Base-by-base conservation (phyloP, 1,140 invertebrate species). In the Diorhabda carinulata region DNA sequence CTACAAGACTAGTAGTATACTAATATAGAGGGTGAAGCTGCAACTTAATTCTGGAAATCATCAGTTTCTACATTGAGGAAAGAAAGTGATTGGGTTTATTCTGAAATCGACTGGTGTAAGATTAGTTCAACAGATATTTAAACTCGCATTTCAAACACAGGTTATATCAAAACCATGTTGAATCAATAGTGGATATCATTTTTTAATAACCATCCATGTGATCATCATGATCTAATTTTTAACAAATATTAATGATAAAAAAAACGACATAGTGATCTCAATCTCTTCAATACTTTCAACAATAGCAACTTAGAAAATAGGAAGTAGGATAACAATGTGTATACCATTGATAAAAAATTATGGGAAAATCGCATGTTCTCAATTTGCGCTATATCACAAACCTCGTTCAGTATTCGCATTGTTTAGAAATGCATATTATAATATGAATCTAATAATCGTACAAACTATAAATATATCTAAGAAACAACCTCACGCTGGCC, bases 391-490 rank as follows among this genome's bases (percentile, higher is more conserved):
- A 43, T 65, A 65, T 65, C 64, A 57, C 47, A 65, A 65, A 61
- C 68, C 56, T 69, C 62, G 40, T 64, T 52, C 43, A 47, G 43
- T 61, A 62, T 70, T 70, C 57, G 61, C 64, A 67, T 67, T 67
- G 69, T 70, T 70, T 63, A 59, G 41, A 42, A 52, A 52, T 52
- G 66, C 10, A 44, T 64, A 56, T 25, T 25, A 25, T 58, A 65
- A 56, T 58, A 71, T 71, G 64, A 71, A 71, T 71, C 70, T 43
- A 59, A 62, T 56, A 71, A 64, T 62, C 66, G 66, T 66, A 25
- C 25, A 25, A 68, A 65, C 70, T 67, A 68, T 71, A 71, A 71
- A 71, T 71, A 52, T 52, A 71, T 71, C 70, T 57, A 71, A 64
- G 60, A 43, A 52, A 71, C 63, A 61, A 59, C 70, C 64, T 65